phyloP scores from a whole-genome alignment of 2,113 vertebrate genomes.

The Atractosteus spatula region DNA sequence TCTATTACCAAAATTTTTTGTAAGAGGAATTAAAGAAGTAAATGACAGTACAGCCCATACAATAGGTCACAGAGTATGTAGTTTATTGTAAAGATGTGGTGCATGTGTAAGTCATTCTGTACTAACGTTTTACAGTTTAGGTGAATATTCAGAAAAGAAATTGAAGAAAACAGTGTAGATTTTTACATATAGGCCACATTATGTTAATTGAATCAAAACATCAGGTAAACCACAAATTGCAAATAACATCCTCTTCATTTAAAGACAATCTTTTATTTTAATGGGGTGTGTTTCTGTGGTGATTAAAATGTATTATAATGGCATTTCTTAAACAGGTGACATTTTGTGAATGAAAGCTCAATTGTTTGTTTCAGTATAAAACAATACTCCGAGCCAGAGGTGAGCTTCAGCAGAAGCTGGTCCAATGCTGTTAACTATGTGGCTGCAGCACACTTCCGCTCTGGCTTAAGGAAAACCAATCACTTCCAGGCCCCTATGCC shows the following conservation, averaged over 20 bases:
- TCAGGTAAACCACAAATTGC: neutral
- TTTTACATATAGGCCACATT: neutral
- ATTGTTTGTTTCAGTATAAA: constrained; percentile 37
- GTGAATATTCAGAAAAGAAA: neutral
- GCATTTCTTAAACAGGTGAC: neutral
- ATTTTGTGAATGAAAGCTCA: neutral
- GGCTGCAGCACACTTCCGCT: constrained; percentile 43
- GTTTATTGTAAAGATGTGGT: neutral
- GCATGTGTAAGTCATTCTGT: neutral
- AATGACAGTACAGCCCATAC: too few species aligned
- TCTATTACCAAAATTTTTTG: neutral
- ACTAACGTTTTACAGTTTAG: neutral
- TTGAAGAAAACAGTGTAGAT: neutral
- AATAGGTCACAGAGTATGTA: too few species aligned
- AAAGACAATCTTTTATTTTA: neutral
- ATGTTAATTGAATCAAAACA: neutral
- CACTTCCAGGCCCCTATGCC: constrained; percentile 50
- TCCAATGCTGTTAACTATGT: constrained; percentile 45
- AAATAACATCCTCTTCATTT: neutral
- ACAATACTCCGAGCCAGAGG: constrained; percentile 46
- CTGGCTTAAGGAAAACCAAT: constrained; percentile 38
- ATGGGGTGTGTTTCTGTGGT: neutral
- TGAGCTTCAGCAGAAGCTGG: constrained; percentile 45
- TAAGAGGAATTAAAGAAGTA: too few species aligned
- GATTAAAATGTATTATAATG: too few species aligned